phyloP scores from a whole-genome alignment of 2,113 vertebrate genomes.

The Cranoglanis bouderius region DNA sequence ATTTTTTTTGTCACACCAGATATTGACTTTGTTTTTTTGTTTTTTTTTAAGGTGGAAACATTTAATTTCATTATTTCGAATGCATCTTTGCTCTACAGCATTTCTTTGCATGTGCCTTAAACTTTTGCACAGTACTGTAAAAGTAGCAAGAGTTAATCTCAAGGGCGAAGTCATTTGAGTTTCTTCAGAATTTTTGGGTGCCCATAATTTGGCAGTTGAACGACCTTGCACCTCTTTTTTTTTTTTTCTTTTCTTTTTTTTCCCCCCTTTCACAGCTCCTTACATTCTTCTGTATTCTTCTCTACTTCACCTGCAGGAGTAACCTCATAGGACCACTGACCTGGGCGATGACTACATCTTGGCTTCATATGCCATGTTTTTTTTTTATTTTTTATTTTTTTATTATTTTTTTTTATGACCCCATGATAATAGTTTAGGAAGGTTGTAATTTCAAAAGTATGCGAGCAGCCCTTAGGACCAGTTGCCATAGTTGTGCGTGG shows the following conservation, averaged over 20 bases:
- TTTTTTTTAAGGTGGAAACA: too few relatives aligned
- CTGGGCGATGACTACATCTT: constrained; percentile 50
- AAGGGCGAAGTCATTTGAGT: neutral
- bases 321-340: constrained; percentile 50
- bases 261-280: neutral
- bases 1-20: too few relatives aligned
- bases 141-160: neutral
- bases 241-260: neutral
- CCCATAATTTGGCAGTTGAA: constrained; percentile 18
- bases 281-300: neutral
- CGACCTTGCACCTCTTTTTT: neutral
- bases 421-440: constrained; percentile 62
- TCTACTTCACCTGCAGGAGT: constrained; percentile 10
- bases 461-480: constrained; percentile 55
- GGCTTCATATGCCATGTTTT: constrained; percentile 45
- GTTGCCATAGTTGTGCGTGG: constrained; percentile 40
- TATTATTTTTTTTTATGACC: constrained; percentile 55
- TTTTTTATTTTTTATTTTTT: neutral
- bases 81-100: too few relatives aligned
- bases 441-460: constrained; percentile 67
- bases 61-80: too few relatives aligned
- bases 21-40: too few relatives aligned
- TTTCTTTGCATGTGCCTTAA: too few relatives aligned
- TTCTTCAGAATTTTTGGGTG: constrained; percentile 36
- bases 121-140: too few relatives aligned